Base-by-base conservation (phyloP, 2,888 invertebrate genomes). In the Drosophila trichaetosa region DNA sequence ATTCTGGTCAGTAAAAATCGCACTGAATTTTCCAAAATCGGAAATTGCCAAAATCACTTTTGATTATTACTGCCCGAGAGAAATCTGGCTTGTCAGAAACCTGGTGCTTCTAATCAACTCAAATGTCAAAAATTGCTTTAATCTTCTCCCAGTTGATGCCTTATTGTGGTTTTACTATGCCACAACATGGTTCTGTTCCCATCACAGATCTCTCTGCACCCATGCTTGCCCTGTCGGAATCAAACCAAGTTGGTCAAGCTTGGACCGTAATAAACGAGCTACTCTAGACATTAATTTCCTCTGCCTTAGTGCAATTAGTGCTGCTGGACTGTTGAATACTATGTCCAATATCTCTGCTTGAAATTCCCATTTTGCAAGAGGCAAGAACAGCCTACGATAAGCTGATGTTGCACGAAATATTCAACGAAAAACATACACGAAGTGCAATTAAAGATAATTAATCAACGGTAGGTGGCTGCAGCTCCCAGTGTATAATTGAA, bases 391-490 rank as follows among this genome's bases (percentile, higher is more conserved):
- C 4, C 21, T 13, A 3, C 42, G 13, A 46, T 21, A 2, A 8
- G 24, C 46, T 46, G 24, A 24, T 24, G 24, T 24, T 24, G 24
- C 0, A 18, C 16, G 7, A 46, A 16, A 46, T 16, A 8, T 24
- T 4, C 1, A 24, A 8, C 1, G 13, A 46, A 21, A 21, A 46
- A 2, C 24, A 24, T 24, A 24, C 46, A 46, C 24, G 4, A 46
- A 16, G 16, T 4, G 16, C 8, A 16, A 27, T 51, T 29, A 42
- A 54, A 21, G 18, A 27, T 52, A 11, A 58, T 36, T 54, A 52
- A 66, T 48, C 24, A 51, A 48, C 46, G 29, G 63, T 49, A 24
- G 10, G 46, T 34, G 1, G 8, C 4, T 24, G 48, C 31, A 60
- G 57, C 34, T 33, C 54, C 7, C 42, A 29, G n/a, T 7, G 10